phyloP scores from a whole-genome alignment of 2,888 invertebrate genomes.

The Hydraecia micacea region DNA sequence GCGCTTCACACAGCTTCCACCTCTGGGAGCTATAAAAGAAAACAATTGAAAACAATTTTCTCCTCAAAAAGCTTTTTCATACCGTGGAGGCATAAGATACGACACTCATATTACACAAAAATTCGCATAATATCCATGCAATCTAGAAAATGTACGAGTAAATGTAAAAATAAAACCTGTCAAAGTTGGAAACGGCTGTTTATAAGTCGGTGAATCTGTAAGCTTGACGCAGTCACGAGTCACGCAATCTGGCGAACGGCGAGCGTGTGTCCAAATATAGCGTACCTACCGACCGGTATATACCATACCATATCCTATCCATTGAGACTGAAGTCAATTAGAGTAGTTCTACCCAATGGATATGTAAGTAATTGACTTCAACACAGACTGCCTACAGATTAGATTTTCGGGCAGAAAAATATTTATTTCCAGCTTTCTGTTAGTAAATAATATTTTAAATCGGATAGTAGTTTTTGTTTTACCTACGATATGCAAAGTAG shows the following conservation, averaged over 20 bases:
- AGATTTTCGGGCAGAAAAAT: neutral
- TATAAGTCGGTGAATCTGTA: slow-evolving; percentile 9
- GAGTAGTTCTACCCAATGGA: neutral
- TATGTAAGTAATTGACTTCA: slow-evolving; percentile 13
- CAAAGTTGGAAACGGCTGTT: slow-evolving; percentile 36
- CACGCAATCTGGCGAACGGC: slow-evolving; percentile 16
- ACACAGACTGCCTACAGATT: neutral
- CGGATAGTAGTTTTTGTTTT: neutral
- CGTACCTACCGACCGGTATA: neutral
- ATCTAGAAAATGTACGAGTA: slow-evolving; percentile 51
- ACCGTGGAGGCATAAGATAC: slow-evolving; percentile 63
- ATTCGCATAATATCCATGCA: slow-evolving; percentile 56
- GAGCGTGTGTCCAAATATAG: slow-evolving; percentile 16
- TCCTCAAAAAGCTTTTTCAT: slow-evolving; percentile 69
- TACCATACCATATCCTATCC: neutral
- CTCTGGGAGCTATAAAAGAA: slow-evolving; percentile 74
- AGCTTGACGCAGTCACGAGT: slow-evolving; percentile 21
- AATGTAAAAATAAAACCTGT: slow-evolving; percentile 44
- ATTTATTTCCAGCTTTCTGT: slow-evolving; percentile 7
- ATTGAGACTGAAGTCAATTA: neutral
- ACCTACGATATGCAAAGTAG: neutral
- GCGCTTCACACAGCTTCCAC: slow-evolving; percentile 68
- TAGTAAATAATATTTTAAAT: slow-evolving; percentile 28
- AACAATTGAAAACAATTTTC: slow-evolving; percentile 77
- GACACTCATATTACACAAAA: slow-evolving; percentile 63